phyloP scores from a whole-genome alignment of 1,140 invertebrate genomes.

The Ruditapes philippinarum region DNA sequence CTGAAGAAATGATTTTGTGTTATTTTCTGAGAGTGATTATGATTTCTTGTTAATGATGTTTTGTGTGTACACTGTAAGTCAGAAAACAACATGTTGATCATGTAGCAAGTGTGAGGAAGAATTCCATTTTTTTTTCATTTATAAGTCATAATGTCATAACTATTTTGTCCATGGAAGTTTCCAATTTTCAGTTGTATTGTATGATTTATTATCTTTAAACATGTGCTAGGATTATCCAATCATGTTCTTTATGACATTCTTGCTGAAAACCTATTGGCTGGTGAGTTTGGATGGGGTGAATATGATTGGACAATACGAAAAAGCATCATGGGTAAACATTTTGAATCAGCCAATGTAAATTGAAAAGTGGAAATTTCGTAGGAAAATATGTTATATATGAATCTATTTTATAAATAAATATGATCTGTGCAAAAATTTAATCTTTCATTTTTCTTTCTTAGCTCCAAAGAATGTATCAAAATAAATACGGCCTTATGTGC shows the following conservation, averaged over 20 bases:
- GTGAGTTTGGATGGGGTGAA: constrained; percentile 59
- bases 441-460: no score
- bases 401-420: no score
- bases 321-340: constrained; percentile 17
- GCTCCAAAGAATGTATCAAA: no score
- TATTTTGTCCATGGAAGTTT: neutral
- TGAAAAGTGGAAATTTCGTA: neutral
- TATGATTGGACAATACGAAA: constrained; percentile 65
- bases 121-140: constrained; percentile 3
- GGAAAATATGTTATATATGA: constrained; percentile 1
- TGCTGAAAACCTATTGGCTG: constrained; percentile 66
- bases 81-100: no score
- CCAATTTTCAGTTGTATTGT: neutral
- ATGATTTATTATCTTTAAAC: neutral
- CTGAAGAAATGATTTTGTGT: no score
- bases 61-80: no score
- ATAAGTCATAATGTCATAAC: neutral
- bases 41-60: no score
- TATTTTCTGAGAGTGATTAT: no score
- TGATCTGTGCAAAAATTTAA: no score
- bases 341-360: neutral
- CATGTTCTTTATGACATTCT: constrained; percentile 68
- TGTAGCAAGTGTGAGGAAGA: neutral
- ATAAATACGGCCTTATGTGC: no score
- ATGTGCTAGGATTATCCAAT: constrained; percentile 53